Evolutionary conservation across 2,888 invertebrate genomes (phyloP).

Genomic region (Temnothorax rugatulus): DNA sequence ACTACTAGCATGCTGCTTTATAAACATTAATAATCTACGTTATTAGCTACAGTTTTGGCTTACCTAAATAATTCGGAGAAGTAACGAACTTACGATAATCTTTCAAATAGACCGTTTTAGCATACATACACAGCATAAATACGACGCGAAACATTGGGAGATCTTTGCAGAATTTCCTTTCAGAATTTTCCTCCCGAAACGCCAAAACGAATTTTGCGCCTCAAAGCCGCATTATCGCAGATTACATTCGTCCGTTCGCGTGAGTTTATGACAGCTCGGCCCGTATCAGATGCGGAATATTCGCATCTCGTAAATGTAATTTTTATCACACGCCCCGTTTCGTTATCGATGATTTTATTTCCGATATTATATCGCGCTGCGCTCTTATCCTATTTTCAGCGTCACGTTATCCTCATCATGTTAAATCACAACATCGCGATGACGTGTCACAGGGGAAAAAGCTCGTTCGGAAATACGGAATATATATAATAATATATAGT

Average conservation of each 20-base stretch:
- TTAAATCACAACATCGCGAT: constrained; percentile 1
- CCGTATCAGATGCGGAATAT: neutral
- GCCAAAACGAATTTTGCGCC: neutral
- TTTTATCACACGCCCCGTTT: constrained; percentile 17
- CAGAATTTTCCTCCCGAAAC: neutral
- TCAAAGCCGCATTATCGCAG: neutral
- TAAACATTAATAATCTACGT: constrained; percentile 38
- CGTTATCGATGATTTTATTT: constrained; percentile 4
- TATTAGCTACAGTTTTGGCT: constrained; percentile 5
- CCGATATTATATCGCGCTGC: neutral
- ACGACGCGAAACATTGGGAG: neutral
- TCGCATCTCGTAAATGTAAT: constrained; percentile 17
- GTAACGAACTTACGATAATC: constrained; percentile 9
- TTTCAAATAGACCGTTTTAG: constrained; percentile 22
- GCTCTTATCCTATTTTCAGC: constrained; percentile 5
- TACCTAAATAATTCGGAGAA: constrained; percentile 14
- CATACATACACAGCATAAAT: neutral
- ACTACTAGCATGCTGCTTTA: constrained; percentile 5
- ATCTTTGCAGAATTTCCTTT: constrained; percentile 17
- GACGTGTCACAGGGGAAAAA: neutral
- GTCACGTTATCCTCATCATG: neutral
- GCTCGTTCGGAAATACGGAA: neutral
- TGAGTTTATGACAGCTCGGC: constrained; percentile 2
- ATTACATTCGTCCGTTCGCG: neutral
- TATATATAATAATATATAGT: neutral